Conservation (phyloP, 2,113 vertebrate genomes). For the Gymnocephalus cernua region DNA sequence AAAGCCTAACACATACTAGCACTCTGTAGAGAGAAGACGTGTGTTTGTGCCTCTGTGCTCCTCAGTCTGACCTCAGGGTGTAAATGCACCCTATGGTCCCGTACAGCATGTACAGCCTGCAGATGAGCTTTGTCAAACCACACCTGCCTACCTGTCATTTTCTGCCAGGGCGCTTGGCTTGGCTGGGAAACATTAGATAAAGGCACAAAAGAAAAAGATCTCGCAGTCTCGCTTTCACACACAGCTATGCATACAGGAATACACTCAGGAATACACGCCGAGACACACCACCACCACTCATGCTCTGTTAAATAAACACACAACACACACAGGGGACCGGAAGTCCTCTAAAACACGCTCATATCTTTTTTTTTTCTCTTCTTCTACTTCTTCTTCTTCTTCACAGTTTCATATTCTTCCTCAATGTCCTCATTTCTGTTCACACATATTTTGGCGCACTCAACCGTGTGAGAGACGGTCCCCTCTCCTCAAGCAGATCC, state of each 20-base stretch:
- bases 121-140: conserved; percentile 64
- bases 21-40: conserved; percentile 15
- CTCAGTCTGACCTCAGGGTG: conserved; percentile 56
- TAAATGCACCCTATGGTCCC: conserved; percentile 47
- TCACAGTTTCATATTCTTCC: conserved; percentile 64
- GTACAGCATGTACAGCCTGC: conserved; percentile 41
- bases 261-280: conserved; percentile 47
- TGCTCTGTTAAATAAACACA: conserved; percentile 56
- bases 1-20: conserved; percentile 52
- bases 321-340: conserved; percentile 36
- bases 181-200: conserved; percentile 60
- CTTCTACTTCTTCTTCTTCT: conserved; percentile 26
- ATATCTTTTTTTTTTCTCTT: conserved; percentile 34
- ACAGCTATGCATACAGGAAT: conserved; percentile 47
- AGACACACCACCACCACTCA: conserved; percentile 34
- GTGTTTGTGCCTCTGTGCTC: conserved; percentile 23
- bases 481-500: conserved; percentile 70
- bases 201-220: conserved; percentile 59
- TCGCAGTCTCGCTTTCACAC: conserved; percentile 48
- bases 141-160: conserved; percentile 66
- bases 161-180: conserved; percentile 32
- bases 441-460: conserved; percentile 79
- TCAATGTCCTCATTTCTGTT: conserved; percentile 77
- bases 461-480: conserved; percentile 66
- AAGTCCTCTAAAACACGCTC: conserved; percentile 26